phyloP scores from a whole-genome alignment of 2,113 vertebrate genomes.

The Haemorhous mexicanus region DNA sequence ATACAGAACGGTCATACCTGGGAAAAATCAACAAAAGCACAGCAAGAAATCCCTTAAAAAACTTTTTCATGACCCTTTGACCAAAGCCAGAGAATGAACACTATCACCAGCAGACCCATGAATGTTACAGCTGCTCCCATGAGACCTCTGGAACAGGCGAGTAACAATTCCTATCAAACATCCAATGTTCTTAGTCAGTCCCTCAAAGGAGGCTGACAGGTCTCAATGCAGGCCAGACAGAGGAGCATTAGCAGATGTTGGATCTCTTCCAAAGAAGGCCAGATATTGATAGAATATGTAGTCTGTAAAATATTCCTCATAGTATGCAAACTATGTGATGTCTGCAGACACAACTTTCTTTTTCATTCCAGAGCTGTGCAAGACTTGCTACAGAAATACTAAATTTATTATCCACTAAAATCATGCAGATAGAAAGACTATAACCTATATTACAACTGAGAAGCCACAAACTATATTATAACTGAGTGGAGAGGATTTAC shows the following conservation, averaged over 20 bases:
- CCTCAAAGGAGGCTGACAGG: not conserved
- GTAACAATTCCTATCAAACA: not conserved
- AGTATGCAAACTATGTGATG: not conserved
- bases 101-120: not conserved
- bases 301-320: not conserved
- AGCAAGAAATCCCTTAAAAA: not conserved
- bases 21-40: not conserved
- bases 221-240: not conserved
- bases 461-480: not conserved
- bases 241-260: not conserved
- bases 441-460: not conserved
- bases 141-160: not conserved
- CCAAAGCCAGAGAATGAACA: not conserved
- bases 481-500: not conserved
- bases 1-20: constrained; percentile 67
- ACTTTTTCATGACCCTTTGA: not conserved
- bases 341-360: not conserved
- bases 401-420: not conserved
- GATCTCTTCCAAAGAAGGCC: not conserved
- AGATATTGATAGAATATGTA: not conserved
- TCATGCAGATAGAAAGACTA: not conserved
- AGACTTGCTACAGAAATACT: not conserved
- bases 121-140: not conserved
- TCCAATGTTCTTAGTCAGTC: not conserved
- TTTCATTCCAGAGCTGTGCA: not conserved